phyloP scores from a whole-genome alignment of 2,113 vertebrate species.

The Saccopteryx leptura region DNA sequence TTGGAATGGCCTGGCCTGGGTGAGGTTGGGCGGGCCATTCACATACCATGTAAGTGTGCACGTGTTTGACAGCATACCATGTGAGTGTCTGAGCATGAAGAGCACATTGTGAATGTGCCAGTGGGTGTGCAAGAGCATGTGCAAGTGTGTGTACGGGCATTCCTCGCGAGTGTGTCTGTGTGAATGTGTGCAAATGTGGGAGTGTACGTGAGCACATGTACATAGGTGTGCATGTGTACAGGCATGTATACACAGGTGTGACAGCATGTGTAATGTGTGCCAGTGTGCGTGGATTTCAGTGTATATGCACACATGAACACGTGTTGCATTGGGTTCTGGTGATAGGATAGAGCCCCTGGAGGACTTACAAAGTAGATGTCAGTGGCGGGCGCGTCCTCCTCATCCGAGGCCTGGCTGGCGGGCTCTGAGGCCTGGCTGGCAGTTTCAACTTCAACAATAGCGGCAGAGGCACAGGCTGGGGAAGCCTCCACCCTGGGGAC shows the following conservation, averaged over 20 bases:
- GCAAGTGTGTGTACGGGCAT: background rate
- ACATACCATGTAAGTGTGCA: background rate
- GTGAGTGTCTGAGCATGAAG: too few relatives aligned
- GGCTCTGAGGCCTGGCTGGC: slow-evolving; percentile 95
- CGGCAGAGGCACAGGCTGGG: slow-evolving; percentile 85
- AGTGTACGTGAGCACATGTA: too few relatives aligned
- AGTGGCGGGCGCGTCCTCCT: slow-evolving; percentile 95
- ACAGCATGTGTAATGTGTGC: background rate
- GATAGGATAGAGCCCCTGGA: rapidly evolving
- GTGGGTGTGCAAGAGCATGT: background rate
- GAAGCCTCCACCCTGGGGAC: slow-evolving; percentile 89
- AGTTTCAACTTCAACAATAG: slow-evolving; percentile 91
- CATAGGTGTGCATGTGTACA: too few relatives aligned
- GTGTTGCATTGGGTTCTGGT: rapidly evolving
- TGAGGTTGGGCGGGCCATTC: rapidly evolving
- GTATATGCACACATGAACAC: background rate
- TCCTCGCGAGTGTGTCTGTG: background rate
- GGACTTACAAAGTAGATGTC: slow-evolving; percentile 98
- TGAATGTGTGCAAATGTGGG: background rate
- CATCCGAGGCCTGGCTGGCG: slow-evolving; percentile 96
- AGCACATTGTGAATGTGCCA: too few relatives aligned
- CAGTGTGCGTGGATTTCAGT: background rate
- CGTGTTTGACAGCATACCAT: rapidly evolving
- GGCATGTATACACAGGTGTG: background rate
- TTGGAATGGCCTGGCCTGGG: background rate